Evolutionary conservation across 2,113 vertebrate genomes (phyloP), one percentile per base, ranked within the genome.

Genomic region (Dipodomys spectabilis): DNA sequence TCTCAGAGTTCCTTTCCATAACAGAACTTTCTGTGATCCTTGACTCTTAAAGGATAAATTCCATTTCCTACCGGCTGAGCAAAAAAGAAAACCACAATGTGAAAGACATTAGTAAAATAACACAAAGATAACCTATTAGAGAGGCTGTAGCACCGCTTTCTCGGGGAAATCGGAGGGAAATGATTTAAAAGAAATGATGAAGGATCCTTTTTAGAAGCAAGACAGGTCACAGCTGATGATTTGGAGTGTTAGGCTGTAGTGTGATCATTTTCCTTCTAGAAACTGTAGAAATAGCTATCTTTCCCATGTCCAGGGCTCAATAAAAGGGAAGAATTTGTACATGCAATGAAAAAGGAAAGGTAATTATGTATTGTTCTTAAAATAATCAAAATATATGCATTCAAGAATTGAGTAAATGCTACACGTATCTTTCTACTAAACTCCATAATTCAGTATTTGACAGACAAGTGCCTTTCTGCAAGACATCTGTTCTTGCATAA

Each of bases 361-460:
- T 23, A 71, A 39, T 98, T 99, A 75, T 98, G 3, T 97, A 1
- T 98, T 98, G 13, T 78, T 97, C 95, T 98, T 99, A 82, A 27
- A 84, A 16, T 79, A 92, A 71, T 92, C 7, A 39, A 44, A 80
- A 94, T 11, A 60, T 60, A 93, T 64, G 13, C 45, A 77, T 39
- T 67, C 39, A 18, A 23, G n/a, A 88, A 68, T 90, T 91, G 60
- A 87, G 28, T 35, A 68, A 20, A 7, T 39, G 2, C 1, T 44
- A 0, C 9, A 11, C 18, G 4, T 0, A 67, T 80, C 20, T 73
- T 65, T 90, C 65, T 68, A 65, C 8, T 19, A 0, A 11, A 23
- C 4, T 78, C 27, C 27, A 71, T 5, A 75, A 15, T 83, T 44
- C 19, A 62, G 45, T 22, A 6, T 0, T 1, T 74, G 32, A 35